phyloP scores from a whole-genome alignment of 2,797 vertebrate genomes.

The Scomberomorus guttatus region DNA sequence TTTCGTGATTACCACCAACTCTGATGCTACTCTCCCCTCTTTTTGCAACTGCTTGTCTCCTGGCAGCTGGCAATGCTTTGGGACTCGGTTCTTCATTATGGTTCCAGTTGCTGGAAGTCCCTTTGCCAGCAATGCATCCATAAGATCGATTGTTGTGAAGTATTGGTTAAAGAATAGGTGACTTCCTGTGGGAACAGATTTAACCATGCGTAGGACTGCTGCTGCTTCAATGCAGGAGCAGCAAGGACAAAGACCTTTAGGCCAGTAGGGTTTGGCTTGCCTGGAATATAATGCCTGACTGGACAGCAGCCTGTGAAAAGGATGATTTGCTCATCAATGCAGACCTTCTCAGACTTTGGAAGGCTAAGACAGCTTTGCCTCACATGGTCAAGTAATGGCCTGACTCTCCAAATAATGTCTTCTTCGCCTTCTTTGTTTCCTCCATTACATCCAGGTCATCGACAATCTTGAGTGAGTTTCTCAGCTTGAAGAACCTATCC shows the following conservation, averaged over 20 bases:
- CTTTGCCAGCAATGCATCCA: conserved; percentile 15
- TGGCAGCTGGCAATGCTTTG: conserved; percentile 20
- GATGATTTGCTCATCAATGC: conserved; percentile 2
- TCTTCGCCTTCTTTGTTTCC: conserved; percentile 33
- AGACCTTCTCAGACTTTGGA: conserved; percentile 19
- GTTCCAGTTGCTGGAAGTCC: conserved; percentile 14
- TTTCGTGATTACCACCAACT: conserved; percentile 21
- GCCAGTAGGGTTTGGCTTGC: conserved; percentile 50
- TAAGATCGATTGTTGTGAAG: conserved; percentile 1
- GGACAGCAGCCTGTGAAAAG: conserved; percentile 42
- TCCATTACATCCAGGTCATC: conserved; percentile 34
- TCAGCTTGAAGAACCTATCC: conserved; percentile 35
- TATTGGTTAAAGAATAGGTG: not conserved
- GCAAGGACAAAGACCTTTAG: conserved; percentile 58
- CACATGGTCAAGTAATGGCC: conserved; percentile 24
- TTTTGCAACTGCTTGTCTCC: not conserved
- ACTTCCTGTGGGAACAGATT: conserved; percentile 16
- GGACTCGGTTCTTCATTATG: conserved; percentile 11
- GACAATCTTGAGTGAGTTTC: conserved; percentile 41
- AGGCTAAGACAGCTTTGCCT: conserved; percentile 40
- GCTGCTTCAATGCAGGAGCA: conserved; percentile 13
- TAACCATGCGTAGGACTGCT: not conserved
- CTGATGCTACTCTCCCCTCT: conserved; percentile 6
- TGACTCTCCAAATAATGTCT: conserved; percentile 51
- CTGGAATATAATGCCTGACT: conserved; percentile 42